Evolutionary conservation across 2,797 vertebrate species (phyloP), one percentile per base, ranked within the genome.

Genomic region (Melanotaenia nigrans): DNA sequence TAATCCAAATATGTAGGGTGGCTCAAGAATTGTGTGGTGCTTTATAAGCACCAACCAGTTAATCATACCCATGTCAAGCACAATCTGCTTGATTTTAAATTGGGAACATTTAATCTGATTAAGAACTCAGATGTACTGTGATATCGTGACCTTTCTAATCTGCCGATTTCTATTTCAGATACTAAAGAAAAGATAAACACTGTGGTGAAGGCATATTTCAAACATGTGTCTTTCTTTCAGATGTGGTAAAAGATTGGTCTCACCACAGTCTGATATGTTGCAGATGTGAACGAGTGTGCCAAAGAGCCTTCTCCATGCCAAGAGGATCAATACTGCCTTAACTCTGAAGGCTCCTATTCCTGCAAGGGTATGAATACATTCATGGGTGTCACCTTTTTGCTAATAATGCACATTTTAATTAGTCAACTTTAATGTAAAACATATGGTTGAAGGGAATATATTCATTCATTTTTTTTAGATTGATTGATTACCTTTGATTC

Each of bases 211-310:
- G 11, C 6, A 30, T 28, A 5, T 30, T 30, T 7, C 5, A 55
- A 28, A 30, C 6, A 22, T 55, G 53, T 25, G 38, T 47, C 22
- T 24, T 47, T 30, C 18, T 30, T 66, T 28, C 14, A 28, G 24
- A 28, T 16, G 24, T 45, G 5, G 35, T 28, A 22, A 5, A n/a
- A 16, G 5, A 30, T 5, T 18, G 25, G 45, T 61, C 60, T 20
- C 38, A 45, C 51, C 24, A 3, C 38, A 30, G 11, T 74, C 51
- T 77, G 20, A 2, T 71, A 61, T 59, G 18, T 92, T 94, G 6
- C 93, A 99, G 98, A 99, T 75, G 77, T 97, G 56, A 89, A 99
- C 28, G 97, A 99, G 87, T 99, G 98, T 81, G 87, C 89, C 11
- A 65, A 55, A 6, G 95, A 96, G 8, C 51, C 90, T 0, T 73